A percentile compares a stretch with the other conserved stretches of the same genome.
Conservation (phyloP, 2,797 vertebrate species). For the Sphaeramia orbicularis region DNA sequence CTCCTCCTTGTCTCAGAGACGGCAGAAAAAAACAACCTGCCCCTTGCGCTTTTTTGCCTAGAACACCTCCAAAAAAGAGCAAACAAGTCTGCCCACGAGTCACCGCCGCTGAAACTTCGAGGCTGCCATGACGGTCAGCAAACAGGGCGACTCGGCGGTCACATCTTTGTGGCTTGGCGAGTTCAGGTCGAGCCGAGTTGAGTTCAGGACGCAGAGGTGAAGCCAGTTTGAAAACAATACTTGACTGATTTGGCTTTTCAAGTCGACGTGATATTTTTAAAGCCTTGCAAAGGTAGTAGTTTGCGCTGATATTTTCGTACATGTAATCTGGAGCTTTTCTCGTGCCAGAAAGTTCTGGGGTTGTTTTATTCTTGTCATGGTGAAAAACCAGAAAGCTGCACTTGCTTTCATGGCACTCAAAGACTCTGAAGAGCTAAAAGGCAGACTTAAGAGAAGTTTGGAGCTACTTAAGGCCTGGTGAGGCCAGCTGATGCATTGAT, state of each 20-base stretch:
- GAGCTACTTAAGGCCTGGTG: constrained; percentile 44
- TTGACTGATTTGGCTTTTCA: constrained; percentile 13
- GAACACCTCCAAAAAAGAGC: constrained; percentile 60
- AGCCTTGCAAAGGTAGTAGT: constrained; percentile 56
- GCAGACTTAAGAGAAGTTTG: constrained; percentile 44
- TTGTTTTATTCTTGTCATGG: constrained; percentile 51
- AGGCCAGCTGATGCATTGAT: constrained; percentile 71
- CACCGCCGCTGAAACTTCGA: constrained; percentile 31
- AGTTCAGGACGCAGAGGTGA: constrained; percentile 43
- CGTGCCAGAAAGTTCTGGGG: constrained; percentile 35
- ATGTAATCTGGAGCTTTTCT: constrained; percentile 34
- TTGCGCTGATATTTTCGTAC: constrained; percentile 57
- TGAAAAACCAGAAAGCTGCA: constrained; percentile 36
- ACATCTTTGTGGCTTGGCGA: constrained; percentile 19
- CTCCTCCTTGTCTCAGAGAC: constrained; percentile 36
- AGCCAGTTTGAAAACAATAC: constrained; percentile 25
- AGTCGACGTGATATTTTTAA: constrained; percentile 45
- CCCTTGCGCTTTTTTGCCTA: constrained; percentile 39
- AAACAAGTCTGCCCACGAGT: constrained; percentile 32
- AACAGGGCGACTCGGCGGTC: constrained; percentile 46
- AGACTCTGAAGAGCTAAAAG: constrained; percentile 9
- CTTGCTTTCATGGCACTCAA: constrained; percentile 31
- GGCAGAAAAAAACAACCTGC: constrained; percentile 42
- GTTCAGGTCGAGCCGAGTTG: not conserved
- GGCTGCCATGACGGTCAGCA: constrained; percentile 46